A percentile compares a stretch with the other conserved stretches of the same genome.
Conservation (phyloP, 2,113 vertebrate species). For the Salvelinus fontinalis region DNA sequence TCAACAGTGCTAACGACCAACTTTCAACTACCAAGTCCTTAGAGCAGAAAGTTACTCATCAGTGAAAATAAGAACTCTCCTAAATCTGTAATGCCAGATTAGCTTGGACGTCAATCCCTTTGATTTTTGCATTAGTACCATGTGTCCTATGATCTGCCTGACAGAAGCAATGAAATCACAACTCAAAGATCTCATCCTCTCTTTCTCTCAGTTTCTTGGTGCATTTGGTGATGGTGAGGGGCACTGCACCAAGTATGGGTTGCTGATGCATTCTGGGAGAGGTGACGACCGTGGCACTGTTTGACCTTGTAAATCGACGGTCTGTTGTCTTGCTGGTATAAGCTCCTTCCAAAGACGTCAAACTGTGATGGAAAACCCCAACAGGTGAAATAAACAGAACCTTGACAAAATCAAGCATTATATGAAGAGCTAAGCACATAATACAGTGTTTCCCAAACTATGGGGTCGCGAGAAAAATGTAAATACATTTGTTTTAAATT, state of each 20-base stretch:
- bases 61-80: conserved; percentile 2
- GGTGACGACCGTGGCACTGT: conserved; percentile 22
- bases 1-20: not conserved
- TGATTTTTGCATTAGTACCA: not conserved
- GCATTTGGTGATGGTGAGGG: conserved; percentile 79
- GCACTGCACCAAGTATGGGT: conserved; percentile 69
- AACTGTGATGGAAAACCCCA: conserved; percentile 56
- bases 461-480: too few relatives aligned
- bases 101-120: not conserved
- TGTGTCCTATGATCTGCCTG: conserved; percentile 8
- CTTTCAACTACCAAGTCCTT: not conserved
- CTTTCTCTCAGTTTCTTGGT: conserved; percentile 74
- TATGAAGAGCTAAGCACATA: not conserved
- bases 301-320: conserved; percentile 36
- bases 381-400: conserved; percentile 1
- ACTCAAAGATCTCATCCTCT: conserved; percentile 90
- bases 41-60: not conserved
- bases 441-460: too few relatives aligned
- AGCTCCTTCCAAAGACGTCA: conserved; percentile 60
- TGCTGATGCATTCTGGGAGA: conserved; percentile 62
- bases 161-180: conserved; percentile 64
- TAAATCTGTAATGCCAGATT: conserved; percentile 1
- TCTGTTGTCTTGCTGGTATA: conserved; percentile 29
- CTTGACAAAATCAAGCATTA: not conserved
- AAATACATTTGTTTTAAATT: too few relatives aligned